Evolutionary conservation across 2,888 invertebrate species (phyloP), one percentile per base, ranked within the genome.

Genomic region (Parnassius orleans): DNA sequence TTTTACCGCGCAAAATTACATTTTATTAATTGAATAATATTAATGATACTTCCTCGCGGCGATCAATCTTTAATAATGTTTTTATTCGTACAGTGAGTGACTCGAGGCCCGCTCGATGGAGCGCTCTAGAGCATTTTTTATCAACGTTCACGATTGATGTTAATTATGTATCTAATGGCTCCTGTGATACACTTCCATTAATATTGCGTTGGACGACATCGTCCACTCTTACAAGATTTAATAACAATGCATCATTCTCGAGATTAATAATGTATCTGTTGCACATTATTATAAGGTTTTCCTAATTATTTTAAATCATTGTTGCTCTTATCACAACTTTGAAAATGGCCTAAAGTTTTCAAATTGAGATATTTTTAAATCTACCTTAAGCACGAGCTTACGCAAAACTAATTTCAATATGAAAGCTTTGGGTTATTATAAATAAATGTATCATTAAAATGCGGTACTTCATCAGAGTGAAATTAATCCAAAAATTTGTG

Each of bases 11-110:
- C 83, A 75, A 88, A 90, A 90, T 91, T 90, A 88, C 87, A 82
- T 90, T 90, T 89, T 90, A 91, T 91, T 91, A 91, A 91, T 91
- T 91, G 90, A 91, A 91, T 91, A 90, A 89, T 90, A 90, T 90
- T 90, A 91, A 91, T 90, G 91, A 90, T 87, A 87, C 90, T 86
- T 87, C 82, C 83, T 84, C 79, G 77, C 76, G 81, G 86, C 85
- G 77, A 91, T 91, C 90, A 89, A 90, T 90, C 90, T 89, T 85
- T 87, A 88, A 90, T 87, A 87, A 85, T 87, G 87, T 89, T 90
- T 90, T 90, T 90, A 89, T 90, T 88, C 84, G 85, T 82, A 78
- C 80, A 73, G 77, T 79, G 83, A 87, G 84, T 84, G 84, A 83
- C 83, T 83, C 77, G 77, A 77, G 80, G 78, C 78, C 77, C 77